Evolutionary conservation across 2,888 invertebrate species (phyloP).

Genomic region (Meteorus cinctellus): DNA sequence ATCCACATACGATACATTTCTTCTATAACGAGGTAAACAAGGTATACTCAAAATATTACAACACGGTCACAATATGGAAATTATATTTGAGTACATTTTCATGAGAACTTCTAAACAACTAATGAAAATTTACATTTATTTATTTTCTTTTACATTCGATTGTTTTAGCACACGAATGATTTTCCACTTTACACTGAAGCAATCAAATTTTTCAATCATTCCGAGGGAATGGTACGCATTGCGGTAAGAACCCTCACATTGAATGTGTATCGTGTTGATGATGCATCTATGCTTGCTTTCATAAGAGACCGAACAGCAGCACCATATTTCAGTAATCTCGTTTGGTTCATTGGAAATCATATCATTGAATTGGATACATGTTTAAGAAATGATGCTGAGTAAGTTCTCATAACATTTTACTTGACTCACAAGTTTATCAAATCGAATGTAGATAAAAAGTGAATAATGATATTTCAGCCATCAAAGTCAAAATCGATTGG

Average conservation of each 20-base stretch:
- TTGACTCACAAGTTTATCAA: neutral
- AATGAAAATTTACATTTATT: slow-evolving; percentile 10
- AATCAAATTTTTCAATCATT: slow-evolving; percentile 99
- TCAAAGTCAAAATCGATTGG: slow-evolving; percentile 90
- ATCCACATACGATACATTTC: slow-evolving; percentile 99
- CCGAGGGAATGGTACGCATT: slow-evolving; percentile 99
- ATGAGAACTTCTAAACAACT: slow-evolving; percentile 3
- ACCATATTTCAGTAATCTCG: slow-evolving; percentile 98
- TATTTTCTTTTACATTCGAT: slow-evolving; percentile 29
- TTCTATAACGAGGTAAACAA: slow-evolving; percentile 96
- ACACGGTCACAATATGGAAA: neutral
- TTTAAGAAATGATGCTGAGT: slow-evolving; percentile 96
- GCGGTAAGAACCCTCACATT: slow-evolving; percentile 97
- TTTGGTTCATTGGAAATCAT: slow-evolving; percentile 99
- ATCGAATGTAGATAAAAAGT: slow-evolving; percentile 13
- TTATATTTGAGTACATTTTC: slow-evolving; percentile 21
- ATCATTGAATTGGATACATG: slow-evolving; percentile 96
- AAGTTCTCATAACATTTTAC: slow-evolving; percentile 74
- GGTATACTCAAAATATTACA: slow-evolving; percentile 55
- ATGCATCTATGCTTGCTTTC: slow-evolving; percentile 95
- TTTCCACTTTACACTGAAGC: slow-evolving; percentile 99
- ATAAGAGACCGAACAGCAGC: slow-evolving; percentile 97
- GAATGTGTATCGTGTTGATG: slow-evolving; percentile 96
- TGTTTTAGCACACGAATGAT: slow-evolving; percentile 92
- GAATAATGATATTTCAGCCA: slow-evolving; percentile 79